phyloP scores from a whole-genome alignment of 2,888 invertebrate species.

The Tachina lurida region DNA sequence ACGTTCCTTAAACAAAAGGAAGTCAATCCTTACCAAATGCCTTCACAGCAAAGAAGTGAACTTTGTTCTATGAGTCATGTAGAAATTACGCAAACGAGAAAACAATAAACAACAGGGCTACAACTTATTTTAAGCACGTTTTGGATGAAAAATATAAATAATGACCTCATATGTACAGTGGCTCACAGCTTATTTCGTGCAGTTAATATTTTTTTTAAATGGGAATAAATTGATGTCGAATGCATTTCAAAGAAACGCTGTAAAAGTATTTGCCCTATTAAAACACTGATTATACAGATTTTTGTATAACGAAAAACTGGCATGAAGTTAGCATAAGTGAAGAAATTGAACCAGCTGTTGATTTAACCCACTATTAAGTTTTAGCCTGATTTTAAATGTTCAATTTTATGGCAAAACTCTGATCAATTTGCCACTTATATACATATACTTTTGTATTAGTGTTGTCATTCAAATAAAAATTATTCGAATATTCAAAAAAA shows the following conservation, averaged over 20 bases:
- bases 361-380: no score
- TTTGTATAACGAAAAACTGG: background rate
- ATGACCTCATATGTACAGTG: constrained; percentile 51
- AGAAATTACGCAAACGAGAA: background rate
- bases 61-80: constrained; percentile 48
- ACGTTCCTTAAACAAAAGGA: constrained; percentile 6
- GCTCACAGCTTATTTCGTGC: no score
- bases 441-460: no score
- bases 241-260: background rate
- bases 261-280: background rate
- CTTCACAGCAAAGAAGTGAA: constrained; percentile 38
- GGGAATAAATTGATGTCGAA: no score
- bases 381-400: background rate
- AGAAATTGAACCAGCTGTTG: no score
- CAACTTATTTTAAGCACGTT: constrained; percentile 36
- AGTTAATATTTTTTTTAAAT: no score
- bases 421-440: no score
- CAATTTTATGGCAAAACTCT: no score
- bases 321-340: no score
- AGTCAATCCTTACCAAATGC: constrained; percentile 21
- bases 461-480: no score
- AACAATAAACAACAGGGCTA: constrained; percentile 13
- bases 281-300: background rate
- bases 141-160: constrained; percentile 38
- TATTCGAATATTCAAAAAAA: no score